Percentiles rank a stretch among this genome's conserved stretches.
phyloP scores from a whole-genome alignment of 2,888 invertebrate genomes.

The Geotrupes spiniger region DNA sequence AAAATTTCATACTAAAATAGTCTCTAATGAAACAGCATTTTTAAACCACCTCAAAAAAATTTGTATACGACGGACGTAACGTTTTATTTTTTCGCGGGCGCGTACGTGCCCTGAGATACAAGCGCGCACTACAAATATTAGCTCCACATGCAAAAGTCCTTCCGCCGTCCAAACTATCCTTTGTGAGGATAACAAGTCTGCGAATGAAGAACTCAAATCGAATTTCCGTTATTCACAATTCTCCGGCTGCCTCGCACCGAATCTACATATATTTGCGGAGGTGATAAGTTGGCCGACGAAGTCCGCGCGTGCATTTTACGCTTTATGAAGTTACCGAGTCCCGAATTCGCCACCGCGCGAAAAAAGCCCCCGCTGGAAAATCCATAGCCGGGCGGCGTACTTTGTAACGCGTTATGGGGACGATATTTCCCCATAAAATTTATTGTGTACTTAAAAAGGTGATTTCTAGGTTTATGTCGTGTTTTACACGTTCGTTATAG shows the following conservation, averaged over 20 bases:
- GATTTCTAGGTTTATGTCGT: conserved; percentile 36
- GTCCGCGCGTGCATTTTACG: conserved; percentile 35
- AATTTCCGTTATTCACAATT: conserved; percentile 44
- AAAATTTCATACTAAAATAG: no score
- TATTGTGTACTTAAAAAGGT: conserved; percentile 39
- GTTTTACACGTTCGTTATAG: conserved; percentile 38
- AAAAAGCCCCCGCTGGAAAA: conserved; percentile 21
- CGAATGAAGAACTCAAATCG: conserved; percentile 49
- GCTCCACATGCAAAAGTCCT: conserved; percentile 44
- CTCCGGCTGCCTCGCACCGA: conserved; percentile 38
- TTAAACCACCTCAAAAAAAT: no score
- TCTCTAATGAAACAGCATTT: no score
- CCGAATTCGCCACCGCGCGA: conserved; percentile 20
- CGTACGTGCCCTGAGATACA: conserved; percentile 22
- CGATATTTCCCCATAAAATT: conserved; percentile 40
- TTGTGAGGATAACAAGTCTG: conserved; percentile 46
- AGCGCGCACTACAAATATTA: conserved; percentile 35
- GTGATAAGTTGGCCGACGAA: conserved; percentile 38
- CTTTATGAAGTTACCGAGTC: conserved; percentile 39
- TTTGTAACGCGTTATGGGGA: conserved; percentile 27
- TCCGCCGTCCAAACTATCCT: conserved; percentile 40
- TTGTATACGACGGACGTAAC: no score
- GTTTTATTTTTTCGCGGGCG: conserved; percentile 3
- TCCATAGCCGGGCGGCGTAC: conserved; percentile 23
- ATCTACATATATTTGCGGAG: conserved; percentile 48